Evolutionary conservation across 2,113 vertebrate species (phyloP).

Genomic region (Scytalopus superciliaris): DNA sequence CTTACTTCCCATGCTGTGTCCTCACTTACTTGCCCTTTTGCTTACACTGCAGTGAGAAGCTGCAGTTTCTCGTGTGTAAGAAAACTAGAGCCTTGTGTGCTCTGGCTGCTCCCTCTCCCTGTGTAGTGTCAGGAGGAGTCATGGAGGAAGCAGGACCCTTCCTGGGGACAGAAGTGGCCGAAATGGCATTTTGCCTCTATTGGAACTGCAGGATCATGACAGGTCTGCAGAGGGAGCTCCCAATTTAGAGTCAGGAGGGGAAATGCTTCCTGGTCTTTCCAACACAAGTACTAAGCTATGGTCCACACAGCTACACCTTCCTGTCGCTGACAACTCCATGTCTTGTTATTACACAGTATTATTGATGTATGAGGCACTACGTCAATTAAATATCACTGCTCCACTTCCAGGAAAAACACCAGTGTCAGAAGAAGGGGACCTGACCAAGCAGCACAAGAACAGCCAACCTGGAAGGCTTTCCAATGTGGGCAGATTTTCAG

Average conservation of each 20-base stretch:
- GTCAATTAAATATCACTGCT: not conserved
- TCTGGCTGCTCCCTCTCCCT: not conserved
- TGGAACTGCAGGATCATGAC: not conserved
- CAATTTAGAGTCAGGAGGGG: slow-evolving; percentile 13
- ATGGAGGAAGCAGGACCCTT: not conserved
- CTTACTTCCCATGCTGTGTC: not conserved
- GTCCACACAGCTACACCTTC: not conserved
- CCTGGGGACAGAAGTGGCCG: not conserved
- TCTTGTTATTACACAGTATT: not conserved
- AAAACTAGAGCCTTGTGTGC: not conserved
- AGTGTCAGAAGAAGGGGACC: not conserved
- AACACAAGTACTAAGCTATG: not conserved
- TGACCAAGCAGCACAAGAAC: not conserved
- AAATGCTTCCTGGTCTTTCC: not conserved
- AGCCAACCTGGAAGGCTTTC: not conserved
- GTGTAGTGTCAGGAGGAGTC: not conserved
- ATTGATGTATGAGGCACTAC: not conserved
- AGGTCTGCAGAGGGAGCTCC: slow-evolving; percentile 56
- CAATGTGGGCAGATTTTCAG: not conserved
- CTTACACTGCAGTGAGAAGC: not conserved
- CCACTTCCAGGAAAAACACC: not conserved
- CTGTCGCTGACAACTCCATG: not conserved
- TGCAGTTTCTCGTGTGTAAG: not conserved
- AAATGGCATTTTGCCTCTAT: not conserved
- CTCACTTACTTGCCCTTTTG: not conserved